Base-by-base conservation (phyloP, 2,113 vertebrate genomes). In the Corythornis vintsioides region DNA sequence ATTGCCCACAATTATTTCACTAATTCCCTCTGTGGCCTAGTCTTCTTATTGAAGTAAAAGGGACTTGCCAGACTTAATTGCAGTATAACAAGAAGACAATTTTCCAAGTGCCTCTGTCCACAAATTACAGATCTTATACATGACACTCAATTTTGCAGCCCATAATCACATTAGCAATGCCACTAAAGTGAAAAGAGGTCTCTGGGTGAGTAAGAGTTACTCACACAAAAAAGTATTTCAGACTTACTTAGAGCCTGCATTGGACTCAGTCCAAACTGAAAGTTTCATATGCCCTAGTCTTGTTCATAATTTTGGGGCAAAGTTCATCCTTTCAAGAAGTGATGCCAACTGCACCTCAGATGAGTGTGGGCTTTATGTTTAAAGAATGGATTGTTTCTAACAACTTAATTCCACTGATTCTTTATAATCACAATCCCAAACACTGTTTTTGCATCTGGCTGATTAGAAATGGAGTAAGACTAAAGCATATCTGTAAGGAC, bases 101-200 rank as follows among this genome's bases (percentile, higher is more conserved):
- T 91, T 91, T 92, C 55, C 56, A 71, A 57, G 25, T 29, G 13
- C 16, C 43, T 72, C 24, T 29, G 13, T 93, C 71, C 43, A 64
- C 79, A 87, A 85, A 88, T 77, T 83, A 42, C 43, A 93, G 56
- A 61, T 90, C 72, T 50, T 53, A 87, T 53, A 81, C 40, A 88
- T 43, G 80, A 80, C 72, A 73, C 26, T 80, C 56, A 69, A 4
- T 88, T 94, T 83, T 86, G 82, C 69, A 93, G 79, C 75, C 79
- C 81, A 83, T 93, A 96, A 96, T 91, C 92, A 75, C 91, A 92
- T 92, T 88, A 88, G 47, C 45, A 86, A 73, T 64, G 53, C 73
- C 90, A 94, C 86, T 80, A 67, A 85, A 82, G 43, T 74, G 78
- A 93, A 53, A 31, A 71, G 38, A 76, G 19, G 21, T 92, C 24